These are phyloP conservation scores for Tyria jacobaeae DNA, from an alignment of 2,888 invertebrate species.

Conservation along the genomic window DNA sequence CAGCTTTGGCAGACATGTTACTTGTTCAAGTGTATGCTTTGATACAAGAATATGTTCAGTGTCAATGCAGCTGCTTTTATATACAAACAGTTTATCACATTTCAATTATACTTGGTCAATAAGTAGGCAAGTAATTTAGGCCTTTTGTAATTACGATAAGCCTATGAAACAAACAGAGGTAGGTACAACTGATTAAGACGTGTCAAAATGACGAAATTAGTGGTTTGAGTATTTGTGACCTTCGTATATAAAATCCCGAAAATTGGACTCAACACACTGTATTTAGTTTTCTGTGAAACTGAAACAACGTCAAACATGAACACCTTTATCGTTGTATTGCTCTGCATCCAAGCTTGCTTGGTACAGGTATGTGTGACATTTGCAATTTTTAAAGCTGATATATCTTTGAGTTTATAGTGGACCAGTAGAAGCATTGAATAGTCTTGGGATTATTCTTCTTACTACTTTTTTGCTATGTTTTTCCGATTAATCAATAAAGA, in stretches of 20 bases:
- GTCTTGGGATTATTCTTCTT: background rate
- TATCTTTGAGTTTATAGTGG: too few species aligned
- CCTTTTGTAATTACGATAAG: background rate
- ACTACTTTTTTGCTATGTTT: background rate
- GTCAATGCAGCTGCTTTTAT: background rate
- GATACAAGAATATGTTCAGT: conserved; percentile 22
- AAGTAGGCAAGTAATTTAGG: background rate
- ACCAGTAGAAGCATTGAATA: too few species aligned
- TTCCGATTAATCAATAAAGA: too few species aligned
- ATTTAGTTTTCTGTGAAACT: conserved; percentile 6
- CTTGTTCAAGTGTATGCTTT: conserved; percentile 10
- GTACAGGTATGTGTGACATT: conserved; percentile 9
- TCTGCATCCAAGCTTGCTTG: conserved; percentile 34
- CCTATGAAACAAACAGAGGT: background rate
- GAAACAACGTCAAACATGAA: conserved; percentile 23
- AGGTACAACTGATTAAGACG: background rate
- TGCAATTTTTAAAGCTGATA: too few species aligned
- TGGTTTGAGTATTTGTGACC: background rate
- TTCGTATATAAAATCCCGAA: background rate
- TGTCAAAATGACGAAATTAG: background rate
- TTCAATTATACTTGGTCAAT: background rate
- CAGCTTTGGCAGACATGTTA: conserved; percentile 53
- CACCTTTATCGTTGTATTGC: conserved; percentile 29
- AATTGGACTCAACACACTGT: conserved; percentile 15
- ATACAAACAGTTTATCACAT: background rate